These are phyloP conservation scores for Coptotermes formosanus DNA, from an alignment of 1,140 invertebrate species.

Conservation along the genomic window DNA sequence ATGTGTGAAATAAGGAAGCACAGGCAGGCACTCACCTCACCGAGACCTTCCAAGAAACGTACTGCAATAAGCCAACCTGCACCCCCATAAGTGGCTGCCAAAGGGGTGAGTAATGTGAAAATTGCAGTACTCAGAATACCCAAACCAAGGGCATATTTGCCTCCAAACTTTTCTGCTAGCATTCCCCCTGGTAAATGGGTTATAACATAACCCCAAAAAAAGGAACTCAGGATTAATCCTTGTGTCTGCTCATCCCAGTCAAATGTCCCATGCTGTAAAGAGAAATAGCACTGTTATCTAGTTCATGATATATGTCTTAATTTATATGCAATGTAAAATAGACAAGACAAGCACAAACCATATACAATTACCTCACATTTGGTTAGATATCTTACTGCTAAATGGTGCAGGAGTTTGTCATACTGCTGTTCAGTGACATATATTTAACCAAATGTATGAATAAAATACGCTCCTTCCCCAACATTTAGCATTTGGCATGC, in stretches of 20 bases:
- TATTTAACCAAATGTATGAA: no score
- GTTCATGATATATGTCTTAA: neutral
- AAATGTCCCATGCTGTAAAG: conserved; percentile 38
- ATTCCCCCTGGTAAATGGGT: conserved; percentile 54
- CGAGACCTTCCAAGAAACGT: conserved; percentile 82
- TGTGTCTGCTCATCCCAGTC: conserved; percentile 42
- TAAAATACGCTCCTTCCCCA: no score
- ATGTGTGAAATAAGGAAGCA: no score
- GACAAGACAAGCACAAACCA: no score
- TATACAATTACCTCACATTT: no score
- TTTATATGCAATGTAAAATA: no score
- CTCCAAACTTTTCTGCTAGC: conserved; percentile 47
- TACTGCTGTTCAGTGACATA: no score
- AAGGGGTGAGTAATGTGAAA: conserved; percentile 71
- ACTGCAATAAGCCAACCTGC: conserved; percentile 23
- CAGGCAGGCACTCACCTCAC: conserved; percentile 60
- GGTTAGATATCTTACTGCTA: no score
- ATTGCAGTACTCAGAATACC: conserved; percentile 69
- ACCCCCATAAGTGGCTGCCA: conserved; percentile 54
- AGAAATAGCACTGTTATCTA: neutral
- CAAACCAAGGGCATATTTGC: conserved; percentile 49
- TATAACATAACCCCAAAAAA: conserved; percentile 53
- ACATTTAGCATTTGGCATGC: no score
- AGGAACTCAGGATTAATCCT: conserved; percentile 49
- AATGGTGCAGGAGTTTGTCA: no score